phyloP scores from a whole-genome alignment of 2,113 vertebrate genomes.

The Laticauda laticaudata region DNA sequence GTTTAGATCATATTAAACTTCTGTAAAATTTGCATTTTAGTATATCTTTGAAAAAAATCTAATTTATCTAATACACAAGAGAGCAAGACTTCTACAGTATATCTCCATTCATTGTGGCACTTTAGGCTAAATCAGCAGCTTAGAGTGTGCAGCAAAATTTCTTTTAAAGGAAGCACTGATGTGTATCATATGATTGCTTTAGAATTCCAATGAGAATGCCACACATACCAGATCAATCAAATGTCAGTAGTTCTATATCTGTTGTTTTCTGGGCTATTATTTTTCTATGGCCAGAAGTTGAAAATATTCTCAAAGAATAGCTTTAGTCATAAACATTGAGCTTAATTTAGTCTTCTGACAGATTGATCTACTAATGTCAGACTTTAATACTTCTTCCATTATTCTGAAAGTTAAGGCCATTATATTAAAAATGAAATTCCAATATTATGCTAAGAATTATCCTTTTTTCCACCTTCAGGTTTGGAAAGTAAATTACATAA shows the following conservation, averaged over 20 bases:
- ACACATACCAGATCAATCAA: neutral
- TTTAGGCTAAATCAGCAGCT: neutral
- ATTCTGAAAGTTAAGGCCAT: neutral
- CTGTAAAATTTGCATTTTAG: neutral
- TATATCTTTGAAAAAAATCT: neutral
- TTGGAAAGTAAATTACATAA: neutral
- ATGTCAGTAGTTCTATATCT: neutral
- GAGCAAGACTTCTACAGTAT: neutral
- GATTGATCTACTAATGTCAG: neutral
- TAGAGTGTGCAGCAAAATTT: neutral
- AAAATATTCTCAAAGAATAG: neutral
- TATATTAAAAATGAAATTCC: neutral
- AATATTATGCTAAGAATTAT: neutral
- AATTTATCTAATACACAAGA: neutral
- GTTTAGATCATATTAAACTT: neutral
- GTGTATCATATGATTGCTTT: neutral
- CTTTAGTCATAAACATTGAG: neutral
- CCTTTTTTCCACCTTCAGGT: neutral
- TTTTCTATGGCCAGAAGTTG: neutral
- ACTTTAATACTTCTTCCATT: neutral
- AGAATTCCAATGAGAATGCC: neutral
- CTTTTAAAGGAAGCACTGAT: neutral
- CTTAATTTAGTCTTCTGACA: neutral
- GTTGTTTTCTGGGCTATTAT: neutral
- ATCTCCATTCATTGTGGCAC: neutral